A percentile compares a stretch with the other conserved stretches of the same genome.
Evolutionary conservation across 2,113 vertebrate genomes (phyloP).

Genomic region (Aleadryas rufinucha): DNA sequence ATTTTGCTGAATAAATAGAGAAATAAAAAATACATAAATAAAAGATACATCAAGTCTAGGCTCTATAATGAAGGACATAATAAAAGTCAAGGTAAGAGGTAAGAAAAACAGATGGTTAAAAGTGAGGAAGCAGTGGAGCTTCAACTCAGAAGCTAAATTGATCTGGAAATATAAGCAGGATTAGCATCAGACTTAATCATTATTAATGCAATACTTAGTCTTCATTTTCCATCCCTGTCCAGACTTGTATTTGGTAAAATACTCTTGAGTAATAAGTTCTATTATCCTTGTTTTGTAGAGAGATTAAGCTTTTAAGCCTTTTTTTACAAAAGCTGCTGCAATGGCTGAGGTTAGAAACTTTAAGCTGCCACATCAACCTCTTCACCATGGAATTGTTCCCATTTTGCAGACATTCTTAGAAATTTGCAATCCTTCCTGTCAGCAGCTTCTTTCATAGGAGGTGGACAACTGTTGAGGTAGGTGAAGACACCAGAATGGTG

Average conservation of each 20-base stretch:
- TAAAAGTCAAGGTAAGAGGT: neutral
- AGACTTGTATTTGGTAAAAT: neutral
- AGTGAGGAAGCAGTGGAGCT: neutral
- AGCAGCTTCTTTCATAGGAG: neutral
- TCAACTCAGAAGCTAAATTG: neutral
- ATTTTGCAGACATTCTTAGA: neutral
- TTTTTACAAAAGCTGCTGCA: neutral
- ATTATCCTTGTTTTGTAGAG: neutral
- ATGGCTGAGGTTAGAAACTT: neutral
- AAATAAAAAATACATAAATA: neutral
- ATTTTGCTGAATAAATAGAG: neutral
- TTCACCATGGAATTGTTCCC: neutral
- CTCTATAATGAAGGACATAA: neutral
- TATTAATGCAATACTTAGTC: neutral
- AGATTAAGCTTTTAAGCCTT: neutral
- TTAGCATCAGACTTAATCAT: neutral
- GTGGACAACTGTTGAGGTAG: neutral
- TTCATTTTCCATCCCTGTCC: neutral
- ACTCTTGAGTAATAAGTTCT: neutral
- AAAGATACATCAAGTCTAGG: neutral
- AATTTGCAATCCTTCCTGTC: neutral
- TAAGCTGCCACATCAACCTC: neutral
- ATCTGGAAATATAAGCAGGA: conserved; percentile 1
- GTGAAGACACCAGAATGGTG: neutral
- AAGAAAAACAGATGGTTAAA: neutral